Evolutionary conservation across 2,113 vertebrate genomes (phyloP).

Genomic region (Motacilla tschutschensis): DNA sequence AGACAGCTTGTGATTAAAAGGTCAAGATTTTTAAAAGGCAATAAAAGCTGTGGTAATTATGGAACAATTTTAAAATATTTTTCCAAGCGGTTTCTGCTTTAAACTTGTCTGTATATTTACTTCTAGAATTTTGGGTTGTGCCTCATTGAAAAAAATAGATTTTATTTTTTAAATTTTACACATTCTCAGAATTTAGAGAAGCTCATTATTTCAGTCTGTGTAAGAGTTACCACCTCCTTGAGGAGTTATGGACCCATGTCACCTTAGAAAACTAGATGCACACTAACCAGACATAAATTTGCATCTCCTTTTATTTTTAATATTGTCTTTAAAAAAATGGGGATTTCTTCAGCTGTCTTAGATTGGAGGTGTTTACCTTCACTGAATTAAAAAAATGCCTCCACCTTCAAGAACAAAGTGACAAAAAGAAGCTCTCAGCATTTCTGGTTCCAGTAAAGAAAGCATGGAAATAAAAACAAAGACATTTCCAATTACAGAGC

Average conservation of each 20-base stretch:
- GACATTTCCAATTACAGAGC: background rate
- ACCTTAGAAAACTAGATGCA: background rate
- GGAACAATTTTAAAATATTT: background rate
- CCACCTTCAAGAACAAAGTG: background rate
- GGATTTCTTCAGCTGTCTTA: background rate
- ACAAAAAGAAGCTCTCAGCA: background rate
- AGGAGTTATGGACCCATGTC: background rate
- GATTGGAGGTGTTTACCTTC: background rate
- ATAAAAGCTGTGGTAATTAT: background rate
- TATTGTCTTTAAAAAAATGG: background rate
- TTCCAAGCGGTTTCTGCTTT: background rate
- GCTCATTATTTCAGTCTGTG: background rate
- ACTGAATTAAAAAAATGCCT: background rate
- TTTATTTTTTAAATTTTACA: background rate
- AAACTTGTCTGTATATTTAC: background rate
- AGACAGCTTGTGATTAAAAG: background rate
- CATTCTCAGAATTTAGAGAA: background rate
- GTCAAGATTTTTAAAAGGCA: background rate
- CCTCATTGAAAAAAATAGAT: background rate
- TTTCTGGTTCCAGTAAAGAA: background rate
- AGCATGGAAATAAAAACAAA: slow-evolving; percentile 1
- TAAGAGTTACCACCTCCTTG: background rate
- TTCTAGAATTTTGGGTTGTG: background rate
- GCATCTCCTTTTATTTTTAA: background rate
- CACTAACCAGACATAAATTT: background rate